A percentile compares a stretch with the other conserved stretches of the same genome.
These are phyloP conservation scores for Bubo bubo DNA, from an alignment of 2,113 vertebrate genomes.

Conservation along the genomic window DNA sequence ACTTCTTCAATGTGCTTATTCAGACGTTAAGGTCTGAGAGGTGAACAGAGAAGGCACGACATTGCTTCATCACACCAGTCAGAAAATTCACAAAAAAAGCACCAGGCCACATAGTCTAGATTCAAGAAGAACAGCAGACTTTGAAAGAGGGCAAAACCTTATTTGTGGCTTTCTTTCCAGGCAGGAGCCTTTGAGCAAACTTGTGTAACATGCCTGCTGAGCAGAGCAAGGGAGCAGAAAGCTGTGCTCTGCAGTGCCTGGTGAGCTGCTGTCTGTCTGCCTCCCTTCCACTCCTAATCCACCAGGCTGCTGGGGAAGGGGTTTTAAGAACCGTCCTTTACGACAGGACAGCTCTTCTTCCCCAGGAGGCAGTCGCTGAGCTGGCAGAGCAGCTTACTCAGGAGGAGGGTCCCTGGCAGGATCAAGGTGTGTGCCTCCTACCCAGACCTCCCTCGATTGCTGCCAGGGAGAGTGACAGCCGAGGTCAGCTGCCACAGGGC, in stretches of 20 bases:
- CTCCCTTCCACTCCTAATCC: not conserved
- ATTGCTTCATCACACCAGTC: not conserved
- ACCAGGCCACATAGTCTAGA: not conserved
- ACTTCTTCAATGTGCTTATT: not conserved
- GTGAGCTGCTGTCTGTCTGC: not conserved
- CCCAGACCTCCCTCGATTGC: accelerated
- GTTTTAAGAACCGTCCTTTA: not conserved
- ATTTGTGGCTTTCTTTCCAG: not conserved
- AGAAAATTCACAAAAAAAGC: not conserved
- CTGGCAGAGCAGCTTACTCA: not conserved
- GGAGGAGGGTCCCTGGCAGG: not conserved
- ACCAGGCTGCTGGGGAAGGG: not conserved
- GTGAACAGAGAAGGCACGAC: not conserved
- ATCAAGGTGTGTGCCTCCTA: not conserved
- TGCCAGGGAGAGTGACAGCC: not conserved
- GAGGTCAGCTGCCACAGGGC: not conserved
- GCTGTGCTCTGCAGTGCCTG: not conserved
- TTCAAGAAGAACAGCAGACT: not conserved
- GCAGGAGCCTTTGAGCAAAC: not conserved
- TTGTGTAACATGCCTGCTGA: not conserved
- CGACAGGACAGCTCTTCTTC: not conserved
- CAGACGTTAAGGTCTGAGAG: not conserved
- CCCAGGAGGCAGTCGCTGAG: not conserved
- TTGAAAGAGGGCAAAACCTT: not conserved
- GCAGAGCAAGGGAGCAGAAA: not conserved